Evolutionary conservation across 1,140 invertebrate genomes (phyloP).

Genomic region (Spodoptera litura): DNA sequence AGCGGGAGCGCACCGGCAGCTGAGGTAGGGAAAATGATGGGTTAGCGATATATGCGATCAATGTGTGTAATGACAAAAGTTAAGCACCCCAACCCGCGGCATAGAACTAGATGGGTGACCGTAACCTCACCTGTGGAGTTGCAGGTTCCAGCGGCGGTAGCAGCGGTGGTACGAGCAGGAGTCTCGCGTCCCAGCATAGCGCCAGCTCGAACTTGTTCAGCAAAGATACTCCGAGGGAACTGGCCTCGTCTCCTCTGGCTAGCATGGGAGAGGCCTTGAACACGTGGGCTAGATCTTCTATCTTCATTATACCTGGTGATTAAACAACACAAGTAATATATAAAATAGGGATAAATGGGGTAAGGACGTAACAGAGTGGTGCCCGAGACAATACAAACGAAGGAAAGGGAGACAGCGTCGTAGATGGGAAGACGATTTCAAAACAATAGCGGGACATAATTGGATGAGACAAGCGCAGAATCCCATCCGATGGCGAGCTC

Average conservation of each 20-base stretch:
- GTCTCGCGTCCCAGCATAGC: conserved; percentile 97
- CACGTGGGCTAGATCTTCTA: conserved; percentile 96
- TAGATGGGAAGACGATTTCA: too few species aligned
- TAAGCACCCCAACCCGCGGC: not conserved
- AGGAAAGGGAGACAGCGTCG: too few species aligned
- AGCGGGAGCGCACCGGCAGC: conserved; percentile 63
- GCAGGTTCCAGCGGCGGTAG: conserved; percentile 85
- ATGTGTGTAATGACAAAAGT: conserved; percentile 69
- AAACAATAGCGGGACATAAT: too few species aligned
- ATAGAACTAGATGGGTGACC: conserved; percentile 9
- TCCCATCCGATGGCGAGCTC: too few species aligned
- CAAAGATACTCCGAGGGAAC: conserved; percentile 95
- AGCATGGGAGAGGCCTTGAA: conserved; percentile 95
- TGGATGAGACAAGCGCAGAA: too few species aligned
- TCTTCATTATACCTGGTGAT: conserved; percentile 93
- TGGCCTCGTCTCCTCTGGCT: conserved; percentile 93
- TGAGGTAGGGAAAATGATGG: conserved; percentile 41
- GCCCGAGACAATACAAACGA: too few species aligned
- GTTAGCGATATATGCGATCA: not conserved
- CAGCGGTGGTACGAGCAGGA: conserved; percentile 96
- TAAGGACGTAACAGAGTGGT: too few species aligned
- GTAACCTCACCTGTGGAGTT: conserved; percentile 54
- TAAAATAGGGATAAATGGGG: too few species aligned
- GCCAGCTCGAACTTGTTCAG: conserved; percentile 99
- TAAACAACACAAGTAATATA: too few species aligned